phyloP scores from a whole-genome alignment of 2,888 invertebrate species.

The Panorpa germanica region DNA sequence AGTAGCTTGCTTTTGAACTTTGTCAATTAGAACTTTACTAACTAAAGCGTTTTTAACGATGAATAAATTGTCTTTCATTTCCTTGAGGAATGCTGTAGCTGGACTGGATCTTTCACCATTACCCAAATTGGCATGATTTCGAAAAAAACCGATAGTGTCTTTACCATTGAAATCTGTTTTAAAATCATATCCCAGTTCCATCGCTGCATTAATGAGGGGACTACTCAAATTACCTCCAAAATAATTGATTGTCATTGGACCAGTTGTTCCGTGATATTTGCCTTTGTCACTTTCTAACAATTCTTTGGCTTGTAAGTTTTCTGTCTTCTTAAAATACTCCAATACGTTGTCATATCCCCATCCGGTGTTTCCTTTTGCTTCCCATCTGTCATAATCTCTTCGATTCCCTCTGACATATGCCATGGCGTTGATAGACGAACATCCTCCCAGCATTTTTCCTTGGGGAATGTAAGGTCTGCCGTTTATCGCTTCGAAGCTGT shows the following conservation, averaged over 20 bases:
- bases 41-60: too few species aligned
- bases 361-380: conserved; percentile 27
- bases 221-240: conserved; percentile 17
- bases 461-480: conserved; percentile 31
- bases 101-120: conserved; percentile 33
- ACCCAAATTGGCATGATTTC: conserved; percentile 31
- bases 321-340: conserved; percentile 29
- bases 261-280: conserved; percentile 23
- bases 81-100: conserved; percentile 35
- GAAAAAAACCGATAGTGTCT: conserved; percentile 33
- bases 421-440: conserved; percentile 39
- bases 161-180: conserved; percentile 35
- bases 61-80: too few species aligned
- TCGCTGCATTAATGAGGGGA: conserved; percentile 22
- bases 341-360: conserved; percentile 33
- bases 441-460: conserved; percentile 43
- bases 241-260: conserved; percentile 24
- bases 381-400: conserved; percentile 34
- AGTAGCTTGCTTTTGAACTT: too few species aligned
- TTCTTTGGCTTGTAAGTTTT: conserved; percentile 21
- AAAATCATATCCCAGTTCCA: conserved; percentile 22
- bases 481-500: conserved; percentile 17
- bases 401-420: conserved; percentile 35
- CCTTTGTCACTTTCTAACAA: conserved; percentile 15
- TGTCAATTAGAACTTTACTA: too few species aligned